Evolutionary conservation across 2,113 vertebrate genomes (phyloP).

Genomic region (Mandrillus leucophaeus): DNA sequence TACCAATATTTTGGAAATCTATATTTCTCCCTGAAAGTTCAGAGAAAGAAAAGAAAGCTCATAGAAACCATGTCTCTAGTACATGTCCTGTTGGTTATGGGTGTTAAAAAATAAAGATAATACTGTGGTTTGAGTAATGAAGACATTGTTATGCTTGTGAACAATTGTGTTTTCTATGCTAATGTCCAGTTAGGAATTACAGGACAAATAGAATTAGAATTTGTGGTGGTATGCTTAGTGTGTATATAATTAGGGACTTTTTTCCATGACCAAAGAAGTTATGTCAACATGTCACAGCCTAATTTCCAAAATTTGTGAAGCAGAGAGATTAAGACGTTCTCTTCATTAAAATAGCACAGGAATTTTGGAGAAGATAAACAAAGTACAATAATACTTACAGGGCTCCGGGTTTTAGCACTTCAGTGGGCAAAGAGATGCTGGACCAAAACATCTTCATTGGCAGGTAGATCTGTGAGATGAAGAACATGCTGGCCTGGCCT

Average conservation of each 20-base stretch:
- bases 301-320: conserved; percentile 9
- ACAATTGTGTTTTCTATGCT: not conserved
- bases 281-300: not conserved
- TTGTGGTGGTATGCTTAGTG: not conserved
- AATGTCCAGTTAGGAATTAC: not conserved
- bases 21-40: not conserved
- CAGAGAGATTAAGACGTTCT: not conserved
- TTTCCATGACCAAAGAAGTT: not conserved
- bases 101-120: not conserved
- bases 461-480: not conserved
- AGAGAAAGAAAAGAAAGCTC: not conserved
- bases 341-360: not conserved
- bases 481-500: not conserved
- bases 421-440: not conserved
- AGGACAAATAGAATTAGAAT: not conserved
- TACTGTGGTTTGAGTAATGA: not conserved
- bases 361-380: not conserved
- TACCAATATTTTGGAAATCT: not conserved
- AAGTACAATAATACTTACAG: not conserved
- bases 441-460: not conserved
- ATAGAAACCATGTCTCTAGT: not conserved
- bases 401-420: not conserved
- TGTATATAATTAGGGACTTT: not conserved
- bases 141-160: not conserved
- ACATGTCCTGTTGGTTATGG: not conserved